Conservation (phyloP, 2,888 invertebrate species). For the Ceratothoa steindachneri region DNA sequence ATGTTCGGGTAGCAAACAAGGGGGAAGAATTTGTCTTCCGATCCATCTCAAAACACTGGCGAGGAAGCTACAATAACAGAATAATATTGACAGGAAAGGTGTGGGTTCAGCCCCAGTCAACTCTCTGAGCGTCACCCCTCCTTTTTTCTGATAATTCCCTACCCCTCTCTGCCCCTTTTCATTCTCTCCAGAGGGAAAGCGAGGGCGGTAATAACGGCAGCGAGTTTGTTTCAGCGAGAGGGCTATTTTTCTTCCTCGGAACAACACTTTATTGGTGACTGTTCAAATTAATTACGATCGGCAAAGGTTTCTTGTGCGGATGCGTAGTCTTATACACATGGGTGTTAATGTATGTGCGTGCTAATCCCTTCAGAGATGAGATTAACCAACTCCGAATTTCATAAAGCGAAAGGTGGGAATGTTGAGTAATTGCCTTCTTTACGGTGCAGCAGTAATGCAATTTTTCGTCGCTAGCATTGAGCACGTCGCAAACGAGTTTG, state of each 20-base stretch:
- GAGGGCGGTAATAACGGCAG: no score
- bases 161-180: neutral
- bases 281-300: conserved; percentile 1
- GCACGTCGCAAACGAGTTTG: no score
- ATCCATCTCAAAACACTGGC: conserved; percentile 19
- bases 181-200: no score
- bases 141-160: neutral
- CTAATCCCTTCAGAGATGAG: no score
- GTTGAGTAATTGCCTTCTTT: no score
- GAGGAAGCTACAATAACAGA: conserved; percentile 7
- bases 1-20: no score
- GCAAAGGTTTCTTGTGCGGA: neutral
- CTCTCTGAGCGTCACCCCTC: neutral
- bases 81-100: conserved; percentile 22
- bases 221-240: no score
- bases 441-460: no score
- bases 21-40: conserved; percentile 10
- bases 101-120: conserved; percentile 8
- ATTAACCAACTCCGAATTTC: no score
- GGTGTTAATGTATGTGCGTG: no score
- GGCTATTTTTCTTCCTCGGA: conserved; percentile 2
- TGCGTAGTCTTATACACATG: neutral
- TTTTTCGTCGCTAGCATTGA: no score
- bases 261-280: conserved; percentile 5
- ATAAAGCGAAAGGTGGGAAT: no score